phyloP scores from a whole-genome alignment of 2,113 vertebrate species.

The Ophiodon elongatus region DNA sequence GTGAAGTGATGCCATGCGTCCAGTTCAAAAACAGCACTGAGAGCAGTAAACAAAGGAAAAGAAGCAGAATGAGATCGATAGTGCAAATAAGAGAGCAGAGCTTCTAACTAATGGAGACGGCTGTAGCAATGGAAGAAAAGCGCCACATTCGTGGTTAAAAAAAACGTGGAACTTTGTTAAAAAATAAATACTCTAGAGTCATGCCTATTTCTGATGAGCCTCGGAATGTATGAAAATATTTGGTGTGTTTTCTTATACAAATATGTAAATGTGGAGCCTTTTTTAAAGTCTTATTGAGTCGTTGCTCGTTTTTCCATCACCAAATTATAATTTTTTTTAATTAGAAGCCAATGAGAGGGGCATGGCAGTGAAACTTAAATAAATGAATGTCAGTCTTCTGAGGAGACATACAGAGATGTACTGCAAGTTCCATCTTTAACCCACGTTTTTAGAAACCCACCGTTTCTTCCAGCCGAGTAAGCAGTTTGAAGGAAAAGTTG shows the following conservation, averaged over 20 bases:
- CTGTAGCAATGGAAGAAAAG: neutral
- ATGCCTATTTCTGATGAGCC: constrained; percentile 22
- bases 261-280: constrained; percentile 3
- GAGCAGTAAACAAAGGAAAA: constrained; percentile 1
- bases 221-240: constrained; percentile 75
- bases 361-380: neutral
- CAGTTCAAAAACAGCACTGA: constrained; percentile 18
- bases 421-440: neutral
- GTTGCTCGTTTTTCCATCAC: neutral
- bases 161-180: constrained; percentile 11
- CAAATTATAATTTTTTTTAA: neutral
- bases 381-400: constrained; percentile 17
- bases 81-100: constrained; percentile 55
- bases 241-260: constrained; percentile 16
- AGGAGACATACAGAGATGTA: neutral
- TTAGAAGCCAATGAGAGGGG: neutral
- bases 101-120: constrained; percentile 13
- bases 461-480: neutral
- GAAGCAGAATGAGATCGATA: constrained; percentile 31
- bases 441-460: neutral
- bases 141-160: constrained; percentile 28
- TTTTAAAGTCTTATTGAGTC: neutral
- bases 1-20: constrained; percentile 15
- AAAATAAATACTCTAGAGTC: constrained; percentile 55
- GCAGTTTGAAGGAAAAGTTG: neutral